Evolutionary conservation across 92 coral and sea anemone genomes (phyloP).

Genomic region (Epizoanthus stellaris): DNA sequence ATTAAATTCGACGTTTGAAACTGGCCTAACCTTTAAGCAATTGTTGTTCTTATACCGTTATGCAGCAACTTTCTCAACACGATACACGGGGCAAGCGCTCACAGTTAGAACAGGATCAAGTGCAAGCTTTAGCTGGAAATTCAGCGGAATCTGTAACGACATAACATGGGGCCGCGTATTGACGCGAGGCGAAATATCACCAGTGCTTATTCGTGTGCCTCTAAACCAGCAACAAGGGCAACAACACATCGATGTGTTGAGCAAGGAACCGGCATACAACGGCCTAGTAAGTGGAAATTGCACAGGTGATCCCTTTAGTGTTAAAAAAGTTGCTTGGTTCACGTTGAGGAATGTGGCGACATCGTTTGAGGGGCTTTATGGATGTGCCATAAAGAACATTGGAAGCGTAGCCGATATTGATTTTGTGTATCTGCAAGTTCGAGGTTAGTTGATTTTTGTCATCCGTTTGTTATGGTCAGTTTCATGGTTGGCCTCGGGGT

Average conservation of each 20-base stretch:
- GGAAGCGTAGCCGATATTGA: not conserved
- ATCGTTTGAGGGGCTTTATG: constrained; percentile 26
- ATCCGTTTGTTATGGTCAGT: not conserved
- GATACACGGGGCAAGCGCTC: not conserved
- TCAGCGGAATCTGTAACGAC: not conserved
- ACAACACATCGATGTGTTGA: not conserved
- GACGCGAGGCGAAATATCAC: not conserved
- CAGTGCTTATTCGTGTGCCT: not conserved
- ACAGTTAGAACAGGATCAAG: not conserved
- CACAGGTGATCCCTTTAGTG: not conserved
- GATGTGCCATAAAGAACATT: not conserved
- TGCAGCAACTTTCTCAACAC: not conserved
- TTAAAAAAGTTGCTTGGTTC: constrained; percentile 18
- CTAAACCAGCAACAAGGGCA: not conserved
- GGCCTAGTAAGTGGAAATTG: not conserved
- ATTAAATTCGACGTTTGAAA: too few species aligned
- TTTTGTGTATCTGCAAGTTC: constrained; percentile 16
- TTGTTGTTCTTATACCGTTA: not conserved
- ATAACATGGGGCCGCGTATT: constrained; percentile 13
- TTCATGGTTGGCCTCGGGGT: too few species aligned
- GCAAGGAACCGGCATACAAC: not conserved
- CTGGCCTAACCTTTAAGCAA: not conserved
- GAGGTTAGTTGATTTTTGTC: constrained; percentile 1
- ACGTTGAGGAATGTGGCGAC: not conserved
- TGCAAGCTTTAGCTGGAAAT: not conserved